A percentile compares a stretch with the other conserved stretches of the same genome.
These are phyloP conservation scores for Hyles vespertilio DNA, from an alignment of 1,140 invertebrate genomes.

Conservation along the genomic window DNA sequence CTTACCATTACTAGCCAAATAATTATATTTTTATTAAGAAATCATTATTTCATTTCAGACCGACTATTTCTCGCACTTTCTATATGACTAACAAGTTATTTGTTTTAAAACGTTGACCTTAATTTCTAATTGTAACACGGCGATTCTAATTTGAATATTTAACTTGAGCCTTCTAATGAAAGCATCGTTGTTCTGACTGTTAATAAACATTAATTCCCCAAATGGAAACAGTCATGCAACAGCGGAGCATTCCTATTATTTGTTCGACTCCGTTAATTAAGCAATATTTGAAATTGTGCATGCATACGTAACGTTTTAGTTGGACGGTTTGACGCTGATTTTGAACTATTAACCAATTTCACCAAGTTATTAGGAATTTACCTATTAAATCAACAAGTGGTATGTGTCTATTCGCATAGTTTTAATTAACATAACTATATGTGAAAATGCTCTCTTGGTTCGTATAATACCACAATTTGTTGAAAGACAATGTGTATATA, in stretches of 20 bases:
- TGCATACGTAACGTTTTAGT: not conserved
- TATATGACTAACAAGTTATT: not conserved
- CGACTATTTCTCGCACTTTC: no score
- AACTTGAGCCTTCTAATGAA: conserved; percentile 19
- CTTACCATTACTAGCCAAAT: no score
- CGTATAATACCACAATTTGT: no score
- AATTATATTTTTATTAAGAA: no score
- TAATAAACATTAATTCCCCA: conserved; percentile 28
- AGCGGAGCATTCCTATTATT: conserved; percentile 12
- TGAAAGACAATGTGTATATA: not conserved
- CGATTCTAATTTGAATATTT: conserved; percentile 24
- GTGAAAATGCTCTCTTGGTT: no score
- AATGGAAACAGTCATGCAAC: conserved; percentile 23
- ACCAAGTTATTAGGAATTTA: no score
- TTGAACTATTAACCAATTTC: no score
- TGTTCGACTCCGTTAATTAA: conserved; percentile 14
- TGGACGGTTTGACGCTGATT: no score
- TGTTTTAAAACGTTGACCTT: not conserved
- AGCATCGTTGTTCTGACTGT: conserved; percentile 8
- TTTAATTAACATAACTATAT: no score
- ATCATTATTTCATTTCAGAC: no score
- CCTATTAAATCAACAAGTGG: no score
- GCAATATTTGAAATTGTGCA: conserved; percentile 17
- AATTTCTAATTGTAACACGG: conserved; percentile 1
- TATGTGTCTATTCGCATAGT: no score